Base-by-base conservation (phyloP, 2,888 invertebrate species). In the Drosophila greeni region DNA sequence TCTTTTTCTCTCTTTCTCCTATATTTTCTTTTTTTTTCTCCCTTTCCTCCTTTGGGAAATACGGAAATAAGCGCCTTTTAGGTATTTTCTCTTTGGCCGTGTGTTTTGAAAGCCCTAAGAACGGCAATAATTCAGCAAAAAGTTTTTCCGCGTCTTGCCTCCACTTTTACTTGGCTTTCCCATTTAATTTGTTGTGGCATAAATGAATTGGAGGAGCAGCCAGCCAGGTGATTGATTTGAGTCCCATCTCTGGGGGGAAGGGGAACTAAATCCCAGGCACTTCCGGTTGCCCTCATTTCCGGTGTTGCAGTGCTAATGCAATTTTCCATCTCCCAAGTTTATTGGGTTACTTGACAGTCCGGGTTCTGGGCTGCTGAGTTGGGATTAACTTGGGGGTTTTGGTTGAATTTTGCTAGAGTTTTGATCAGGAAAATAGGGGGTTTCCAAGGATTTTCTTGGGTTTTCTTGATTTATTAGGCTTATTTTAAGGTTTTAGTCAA, bases 101-200 rank as follows among this genome's bases (percentile, higher is more conserved):
- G 40, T 14, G 40, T 14, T 45, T 29, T 43, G 7, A 14, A 26
- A 31, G 31, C 29, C 45, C 29, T 18, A 45, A 47, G 45, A 31
- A 31, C 20, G 45, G 31, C 31, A 8, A 47, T 47, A 47, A 47
- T 47, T 47, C 45, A 47, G 45, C 31, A 47, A 47, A 47, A 47
- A 47, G 45, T 47, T 47, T 47, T 31, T 47, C 31, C 6, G 31
- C 20, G 14, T 11, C 31, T 31, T 26, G 42, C 29, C 16, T 29
- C 45, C 45, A 45, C 29, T 31, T 45, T 31, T 45, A 31, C 18
- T 29, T 45, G 8, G 45, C 45, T 31, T 45, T 29, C 18, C 18
- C 45, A 31, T 47, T 47, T 47, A 47, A 47, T 47, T 47, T 47
- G 45, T 47, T 47, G 45, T 47, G 45, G 45, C 45, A 47, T 47